Conservation (phyloP, 2,797 vertebrate species). For the Anisognathus igniventris region DNA sequence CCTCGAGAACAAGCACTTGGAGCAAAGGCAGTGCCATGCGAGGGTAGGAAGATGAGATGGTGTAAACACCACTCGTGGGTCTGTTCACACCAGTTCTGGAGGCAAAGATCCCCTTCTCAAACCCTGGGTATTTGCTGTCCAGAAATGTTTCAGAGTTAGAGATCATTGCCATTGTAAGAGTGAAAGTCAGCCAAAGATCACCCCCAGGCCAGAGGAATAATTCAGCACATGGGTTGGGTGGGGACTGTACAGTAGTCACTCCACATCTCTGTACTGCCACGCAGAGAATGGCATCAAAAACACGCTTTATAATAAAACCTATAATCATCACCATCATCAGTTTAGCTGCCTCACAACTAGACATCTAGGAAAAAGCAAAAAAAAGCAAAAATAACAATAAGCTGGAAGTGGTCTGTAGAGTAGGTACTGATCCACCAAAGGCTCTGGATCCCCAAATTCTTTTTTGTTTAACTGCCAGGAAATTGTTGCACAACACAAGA, state of each 20-base stretch:
- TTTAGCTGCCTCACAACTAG: not conserved
- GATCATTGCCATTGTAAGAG: not conserved
- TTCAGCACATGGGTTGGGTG: not conserved
- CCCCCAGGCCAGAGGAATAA: not conserved
- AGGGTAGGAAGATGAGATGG: not conserved
- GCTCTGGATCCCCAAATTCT: not conserved
- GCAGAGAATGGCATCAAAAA: not conserved
- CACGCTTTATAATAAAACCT: not conserved
- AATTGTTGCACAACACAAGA: not conserved
- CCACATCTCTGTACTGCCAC: not conserved
- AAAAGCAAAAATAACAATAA: not conserved
- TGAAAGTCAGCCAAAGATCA: not conserved
- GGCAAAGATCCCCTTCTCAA: not conserved
- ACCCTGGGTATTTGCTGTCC: not conserved
- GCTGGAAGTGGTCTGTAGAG: not conserved
- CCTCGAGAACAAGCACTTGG: not conserved
- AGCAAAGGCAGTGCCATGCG: not conserved
- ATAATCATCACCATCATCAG: not conserved
- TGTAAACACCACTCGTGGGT: not conserved
- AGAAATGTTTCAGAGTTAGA: not conserved
- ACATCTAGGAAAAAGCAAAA: not conserved
- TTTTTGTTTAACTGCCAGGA: not conserved
- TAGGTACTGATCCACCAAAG: not conserved
- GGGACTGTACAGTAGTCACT: not conserved
- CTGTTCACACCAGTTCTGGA: not conserved